These are phyloP conservation scores for Myotis brandtii DNA, from an alignment of 2,113 vertebrate genomes.

Conservation along the genomic window DNA sequence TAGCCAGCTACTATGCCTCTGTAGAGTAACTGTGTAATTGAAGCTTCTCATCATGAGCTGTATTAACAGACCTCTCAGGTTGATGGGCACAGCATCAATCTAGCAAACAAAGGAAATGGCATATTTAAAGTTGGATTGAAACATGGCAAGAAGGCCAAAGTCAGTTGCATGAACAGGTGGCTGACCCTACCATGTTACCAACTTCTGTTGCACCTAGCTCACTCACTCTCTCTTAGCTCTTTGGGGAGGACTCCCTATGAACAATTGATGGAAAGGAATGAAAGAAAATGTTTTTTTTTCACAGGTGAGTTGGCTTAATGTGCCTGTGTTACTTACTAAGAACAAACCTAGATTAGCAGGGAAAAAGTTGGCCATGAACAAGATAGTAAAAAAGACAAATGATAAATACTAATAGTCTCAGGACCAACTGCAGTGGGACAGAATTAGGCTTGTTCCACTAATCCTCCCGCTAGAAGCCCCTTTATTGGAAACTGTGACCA, in stretches of 20 bases:
- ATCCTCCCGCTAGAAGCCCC: background rate
- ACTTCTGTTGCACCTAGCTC: background rate
- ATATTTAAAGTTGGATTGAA: background rate
- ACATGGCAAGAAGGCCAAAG: background rate
- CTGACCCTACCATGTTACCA: background rate
- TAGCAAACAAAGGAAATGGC: background rate
- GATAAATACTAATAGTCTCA: background rate
- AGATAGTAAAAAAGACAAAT: background rate
- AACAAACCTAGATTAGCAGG: background rate
- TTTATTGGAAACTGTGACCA: background rate
- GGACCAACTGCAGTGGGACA: background rate
- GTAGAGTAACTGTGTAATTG: background rate
- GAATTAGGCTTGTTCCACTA: background rate
- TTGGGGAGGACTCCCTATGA: background rate
- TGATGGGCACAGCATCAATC: background rate
- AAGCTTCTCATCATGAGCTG: background rate
- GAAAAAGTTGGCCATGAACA: background rate
- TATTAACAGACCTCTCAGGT: background rate
- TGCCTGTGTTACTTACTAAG: background rate
- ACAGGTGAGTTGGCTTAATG: background rate
- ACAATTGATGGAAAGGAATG: background rate
- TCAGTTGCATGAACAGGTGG: background rate
- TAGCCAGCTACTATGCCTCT: background rate
- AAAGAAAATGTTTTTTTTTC: background rate
- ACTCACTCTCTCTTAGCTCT: background rate